Evolutionary conservation across 2,888 invertebrate genomes (phyloP).

Genomic region (Alentia gelatinosa): DNA sequence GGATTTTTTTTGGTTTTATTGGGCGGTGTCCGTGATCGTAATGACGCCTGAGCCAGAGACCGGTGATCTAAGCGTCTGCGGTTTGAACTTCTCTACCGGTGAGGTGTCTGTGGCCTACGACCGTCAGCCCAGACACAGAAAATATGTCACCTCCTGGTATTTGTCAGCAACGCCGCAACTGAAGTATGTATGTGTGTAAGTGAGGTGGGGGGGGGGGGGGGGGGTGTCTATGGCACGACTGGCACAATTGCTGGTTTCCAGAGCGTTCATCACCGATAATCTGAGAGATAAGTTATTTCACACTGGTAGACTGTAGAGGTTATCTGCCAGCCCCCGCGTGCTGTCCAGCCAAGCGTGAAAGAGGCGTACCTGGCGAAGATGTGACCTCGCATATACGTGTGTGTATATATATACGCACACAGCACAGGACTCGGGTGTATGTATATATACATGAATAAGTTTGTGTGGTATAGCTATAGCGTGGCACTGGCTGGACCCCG

Average conservation of each 20-base stretch:
- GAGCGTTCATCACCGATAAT: neutral
- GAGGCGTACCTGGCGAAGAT: neutral
- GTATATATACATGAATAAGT: too few species aligned
- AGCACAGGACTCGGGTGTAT: too few species aligned
- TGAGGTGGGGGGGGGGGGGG: too few species aligned
- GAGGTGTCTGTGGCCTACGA: neutral
- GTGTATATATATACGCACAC: too few species aligned
- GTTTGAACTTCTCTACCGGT: neutral
- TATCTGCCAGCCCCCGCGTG: neutral
- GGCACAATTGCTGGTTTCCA: neutral
- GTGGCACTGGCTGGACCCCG: too few species aligned
- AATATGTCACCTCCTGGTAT: neutral
- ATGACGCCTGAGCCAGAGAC: too few species aligned
- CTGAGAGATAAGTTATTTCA: slow-evolving; percentile 3
- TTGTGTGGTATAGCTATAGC: too few species aligned
- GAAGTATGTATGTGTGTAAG: too few species aligned
- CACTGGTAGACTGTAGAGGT: neutral
- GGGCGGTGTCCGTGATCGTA: neutral
- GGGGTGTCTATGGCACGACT: neutral
- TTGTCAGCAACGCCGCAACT: slow-evolving; percentile 10
- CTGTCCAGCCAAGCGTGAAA: neutral
- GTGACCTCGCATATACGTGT: neutral
- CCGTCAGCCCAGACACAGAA: neutral
- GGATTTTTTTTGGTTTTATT: neutral
- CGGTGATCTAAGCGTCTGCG: neutral